A percentile compares a stretch with the other conserved stretches of the same genome.
Evolutionary conservation across 2,113 vertebrate genomes (phyloP).

Genomic region (Sapajus apella): DNA sequence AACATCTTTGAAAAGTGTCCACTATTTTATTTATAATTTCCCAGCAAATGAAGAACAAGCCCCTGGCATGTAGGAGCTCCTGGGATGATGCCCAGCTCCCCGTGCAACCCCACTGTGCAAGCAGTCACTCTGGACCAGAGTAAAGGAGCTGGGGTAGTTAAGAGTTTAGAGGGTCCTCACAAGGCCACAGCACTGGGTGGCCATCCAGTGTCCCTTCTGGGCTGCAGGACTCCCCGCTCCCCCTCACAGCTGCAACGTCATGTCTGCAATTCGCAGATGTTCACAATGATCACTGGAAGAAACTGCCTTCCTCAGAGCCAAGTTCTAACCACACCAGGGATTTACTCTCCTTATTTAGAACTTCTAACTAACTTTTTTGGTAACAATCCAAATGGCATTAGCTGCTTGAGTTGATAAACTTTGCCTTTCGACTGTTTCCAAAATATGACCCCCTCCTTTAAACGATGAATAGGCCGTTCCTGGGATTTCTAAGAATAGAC

Average conservation of each 20-base stretch:
- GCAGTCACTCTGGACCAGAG: not conserved
- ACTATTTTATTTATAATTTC: not conserved
- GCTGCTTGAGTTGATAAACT: not conserved
- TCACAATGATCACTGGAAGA: not conserved
- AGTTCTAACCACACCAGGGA: not conserved
- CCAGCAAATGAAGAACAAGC: not conserved
- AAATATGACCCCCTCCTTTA: not conserved
- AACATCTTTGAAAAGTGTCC: not conserved
- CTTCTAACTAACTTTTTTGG: not conserved
- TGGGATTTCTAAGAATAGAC: not conserved
- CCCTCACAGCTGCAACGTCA: not conserved
- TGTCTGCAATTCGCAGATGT: not conserved
- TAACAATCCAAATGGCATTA: not conserved
- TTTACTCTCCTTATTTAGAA: not conserved
- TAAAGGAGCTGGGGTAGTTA: not conserved
- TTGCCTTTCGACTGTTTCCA: not conserved
- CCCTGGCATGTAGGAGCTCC: not conserved
- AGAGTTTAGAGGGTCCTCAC: not conserved
- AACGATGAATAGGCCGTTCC: not conserved
- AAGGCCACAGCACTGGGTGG: not conserved
- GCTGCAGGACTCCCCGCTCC: not conserved
- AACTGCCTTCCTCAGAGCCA: not conserved
- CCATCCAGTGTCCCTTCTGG: accelerated
- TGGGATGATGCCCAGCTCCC: not conserved
- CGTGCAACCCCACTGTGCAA: not conserved